Conservation (phyloP, 2,888 invertebrate species). For the Lucinisca nassula region DNA sequence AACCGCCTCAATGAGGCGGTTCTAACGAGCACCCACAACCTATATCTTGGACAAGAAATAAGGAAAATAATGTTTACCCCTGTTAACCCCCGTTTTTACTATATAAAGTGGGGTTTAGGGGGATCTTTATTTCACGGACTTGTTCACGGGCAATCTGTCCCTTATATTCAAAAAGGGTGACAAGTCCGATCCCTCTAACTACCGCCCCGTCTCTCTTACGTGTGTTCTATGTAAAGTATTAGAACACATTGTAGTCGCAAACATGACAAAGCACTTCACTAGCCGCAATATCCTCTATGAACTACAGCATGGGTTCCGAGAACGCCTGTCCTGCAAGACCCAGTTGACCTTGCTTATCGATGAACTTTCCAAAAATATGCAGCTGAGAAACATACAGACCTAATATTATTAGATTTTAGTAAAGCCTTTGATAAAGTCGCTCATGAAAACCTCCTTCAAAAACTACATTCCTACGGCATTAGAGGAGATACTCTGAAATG, state of each 20-base stretch:
- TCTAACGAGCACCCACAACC: no score
- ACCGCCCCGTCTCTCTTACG: conserved; percentile 30
- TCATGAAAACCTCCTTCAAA: conserved; percentile 14
- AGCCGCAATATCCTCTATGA: conserved; percentile 35
- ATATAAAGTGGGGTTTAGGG: no score
- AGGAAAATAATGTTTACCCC: no score
- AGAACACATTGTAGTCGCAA: conserved; percentile 31
- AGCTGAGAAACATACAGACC: no score
- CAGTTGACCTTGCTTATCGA: conserved; percentile 24
- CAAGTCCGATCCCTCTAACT: conserved; percentile 27
- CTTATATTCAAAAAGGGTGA: conserved; percentile 26
- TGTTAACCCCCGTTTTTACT: no score
- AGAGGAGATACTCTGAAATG: conserved; percentile 9
- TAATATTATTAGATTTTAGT: no score
- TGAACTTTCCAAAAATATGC: conserved; percentile 20
- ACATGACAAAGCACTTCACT: conserved; percentile 30
- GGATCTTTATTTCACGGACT: no score
- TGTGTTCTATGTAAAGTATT: conserved; percentile 31
- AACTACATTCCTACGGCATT: conserved; percentile 20
- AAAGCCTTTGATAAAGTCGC: conserved; percentile 19
- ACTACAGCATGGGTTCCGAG: conserved; percentile 17
- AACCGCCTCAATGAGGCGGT: no score
- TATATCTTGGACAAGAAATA: no score
- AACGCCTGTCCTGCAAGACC: conserved; percentile 31
- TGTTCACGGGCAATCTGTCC: no score